These are phyloP conservation scores for Pleuronectes platessa DNA, from an alignment of 2,113 vertebrate species.

Conservation along the genomic window DNA sequence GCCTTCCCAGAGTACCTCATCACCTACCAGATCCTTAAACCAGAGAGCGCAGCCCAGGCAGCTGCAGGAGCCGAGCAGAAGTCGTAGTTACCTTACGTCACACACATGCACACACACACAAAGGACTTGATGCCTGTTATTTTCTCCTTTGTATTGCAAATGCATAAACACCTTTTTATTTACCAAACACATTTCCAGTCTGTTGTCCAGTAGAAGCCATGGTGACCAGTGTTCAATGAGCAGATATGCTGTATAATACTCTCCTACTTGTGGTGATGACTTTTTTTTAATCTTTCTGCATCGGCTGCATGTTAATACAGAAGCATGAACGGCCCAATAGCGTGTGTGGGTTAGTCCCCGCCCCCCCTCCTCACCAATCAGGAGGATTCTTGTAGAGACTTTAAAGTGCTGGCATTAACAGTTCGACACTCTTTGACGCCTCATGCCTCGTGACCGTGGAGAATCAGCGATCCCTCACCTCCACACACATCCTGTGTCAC, in stretches of 20 bases:
- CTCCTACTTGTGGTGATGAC: slow-evolving; percentile 58
- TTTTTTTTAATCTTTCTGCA: slow-evolving; percentile 47
- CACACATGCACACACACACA: slow-evolving; percentile 27
- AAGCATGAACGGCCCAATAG: slow-evolving; percentile 74
- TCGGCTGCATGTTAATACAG: slow-evolving; percentile 72
- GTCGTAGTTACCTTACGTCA: slow-evolving; percentile 85
- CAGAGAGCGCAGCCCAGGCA: slow-evolving; percentile 91
- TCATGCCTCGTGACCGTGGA: slow-evolving; percentile 44
- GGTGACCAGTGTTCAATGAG: slow-evolving; percentile 68
- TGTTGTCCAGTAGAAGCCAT: slow-evolving; percentile 62
- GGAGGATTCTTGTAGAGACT: slow-evolving; percentile 59
- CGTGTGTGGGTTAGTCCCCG: slow-evolving; percentile 61
- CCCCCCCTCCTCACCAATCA: slow-evolving; percentile 25
- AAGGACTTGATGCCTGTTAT: slow-evolving; percentile 55
- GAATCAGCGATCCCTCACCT: slow-evolving; percentile 29
- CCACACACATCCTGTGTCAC: slow-evolving; percentile 10
- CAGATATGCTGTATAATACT: slow-evolving; percentile 62
- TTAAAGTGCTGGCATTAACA: slow-evolving; percentile 52
- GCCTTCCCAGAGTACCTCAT: slow-evolving; percentile 99
- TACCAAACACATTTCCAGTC: slow-evolving; percentile 66
- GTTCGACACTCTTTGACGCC: slow-evolving; percentile 32
- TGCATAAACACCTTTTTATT: slow-evolving; percentile 61
- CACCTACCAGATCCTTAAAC: slow-evolving; percentile 98
- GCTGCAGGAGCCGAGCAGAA: slow-evolving; percentile 93
- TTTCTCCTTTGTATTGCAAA: slow-evolving; percentile 63